Evolutionary conservation across 2,797 vertebrate genomes (phyloP).

Genomic region (Jordanella pulchra): DNA sequence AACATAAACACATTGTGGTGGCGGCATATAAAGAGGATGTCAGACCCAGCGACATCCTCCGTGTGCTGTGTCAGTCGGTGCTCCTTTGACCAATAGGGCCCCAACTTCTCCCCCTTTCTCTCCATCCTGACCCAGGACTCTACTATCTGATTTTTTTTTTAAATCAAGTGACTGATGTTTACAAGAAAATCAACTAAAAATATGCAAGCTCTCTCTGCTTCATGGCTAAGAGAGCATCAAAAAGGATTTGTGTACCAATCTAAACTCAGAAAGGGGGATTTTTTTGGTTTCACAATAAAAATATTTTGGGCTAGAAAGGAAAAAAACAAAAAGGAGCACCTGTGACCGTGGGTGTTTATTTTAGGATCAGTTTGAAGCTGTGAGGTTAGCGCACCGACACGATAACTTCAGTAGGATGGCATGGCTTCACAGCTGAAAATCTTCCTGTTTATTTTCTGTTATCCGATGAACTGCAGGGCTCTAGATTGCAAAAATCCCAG

Average conservation of each 20-base stretch:
- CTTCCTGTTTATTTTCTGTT: constrained; percentile 54
- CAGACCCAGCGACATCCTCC: constrained; percentile 55
- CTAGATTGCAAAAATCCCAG: constrained; percentile 69
- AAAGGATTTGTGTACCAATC: constrained; percentile 50
- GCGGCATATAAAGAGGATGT: constrained; percentile 61
- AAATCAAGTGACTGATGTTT: constrained; percentile 76
- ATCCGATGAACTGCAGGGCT: constrained; percentile 78
- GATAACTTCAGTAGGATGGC: constrained; percentile 62
- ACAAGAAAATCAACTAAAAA: constrained; percentile 62
- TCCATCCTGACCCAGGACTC: constrained; percentile 63
- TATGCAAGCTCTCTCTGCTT: constrained; percentile 76
- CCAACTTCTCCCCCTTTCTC: constrained; percentile 34
- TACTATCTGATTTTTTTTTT: constrained; percentile 62
- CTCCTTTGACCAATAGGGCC: constrained; percentile 63
- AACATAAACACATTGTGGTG: constrained; percentile 45
- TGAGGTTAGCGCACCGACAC: constrained; percentile 71
- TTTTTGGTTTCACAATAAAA: constrained; percentile 48
- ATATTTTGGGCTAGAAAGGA: constrained; percentile 57
- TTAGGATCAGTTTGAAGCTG: constrained; percentile 71
- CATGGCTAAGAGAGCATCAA: constrained; percentile 48
- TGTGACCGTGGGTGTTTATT: constrained; percentile 66
- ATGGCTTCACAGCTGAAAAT: constrained; percentile 75
- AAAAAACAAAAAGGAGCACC: constrained; percentile 76
- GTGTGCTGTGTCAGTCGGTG: constrained; percentile 65
- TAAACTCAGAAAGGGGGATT: constrained; percentile 56